Percentiles rank a stretch among this genome's conserved stretches.
These are phyloP conservation scores for Channa maculata DNA, from an alignment of 2,113 vertebrate species.

Conservation along the genomic window DNA sequence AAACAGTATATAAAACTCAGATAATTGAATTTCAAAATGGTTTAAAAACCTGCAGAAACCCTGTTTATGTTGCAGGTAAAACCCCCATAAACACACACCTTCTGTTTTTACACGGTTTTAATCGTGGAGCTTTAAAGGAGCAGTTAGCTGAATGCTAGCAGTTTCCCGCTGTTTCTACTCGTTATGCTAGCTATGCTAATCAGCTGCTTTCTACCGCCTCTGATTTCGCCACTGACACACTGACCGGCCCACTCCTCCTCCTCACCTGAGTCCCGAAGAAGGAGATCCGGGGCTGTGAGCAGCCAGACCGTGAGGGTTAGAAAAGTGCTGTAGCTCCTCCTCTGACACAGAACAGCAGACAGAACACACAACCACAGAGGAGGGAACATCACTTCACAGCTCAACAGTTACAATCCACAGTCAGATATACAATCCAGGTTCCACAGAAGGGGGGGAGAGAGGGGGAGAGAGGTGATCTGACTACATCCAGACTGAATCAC, in stretches of 20 bases:
- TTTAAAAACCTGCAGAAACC: too few relatives aligned
- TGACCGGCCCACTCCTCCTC: slow-evolving; percentile 32
- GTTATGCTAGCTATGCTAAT: too few relatives aligned
- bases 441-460: slow-evolving; percentile 4
- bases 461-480: slow-evolving; percentile 38
- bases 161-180: too few relatives aligned
- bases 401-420: slow-evolving; percentile 53
- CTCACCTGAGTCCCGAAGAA: slow-evolving; percentile 81
- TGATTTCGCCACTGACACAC: slow-evolving; percentile 14
- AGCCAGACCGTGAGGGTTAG: slow-evolving; percentile 87
- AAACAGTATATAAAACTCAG: too few relatives aligned
- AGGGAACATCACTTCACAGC: slow-evolving; percentile 65
- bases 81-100: too few relatives aligned
- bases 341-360: slow-evolving; percentile 77
- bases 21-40: too few relatives aligned
- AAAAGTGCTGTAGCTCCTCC: slow-evolving; percentile 86
- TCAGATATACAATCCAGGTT: slow-evolving; percentile 27
- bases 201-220: too few relatives aligned
- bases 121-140: too few relatives aligned
- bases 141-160: too few relatives aligned
- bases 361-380: slow-evolving; percentile 72
- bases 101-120: too few relatives aligned
- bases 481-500: slow-evolving; percentile 54
- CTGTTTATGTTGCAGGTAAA: too few relatives aligned
- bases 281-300: slow-evolving; percentile 86